Evolutionary conservation across 2,113 vertebrate species (phyloP), one percentile per base, ranked within the genome.

Genomic region (Catharus minimus): DNA sequence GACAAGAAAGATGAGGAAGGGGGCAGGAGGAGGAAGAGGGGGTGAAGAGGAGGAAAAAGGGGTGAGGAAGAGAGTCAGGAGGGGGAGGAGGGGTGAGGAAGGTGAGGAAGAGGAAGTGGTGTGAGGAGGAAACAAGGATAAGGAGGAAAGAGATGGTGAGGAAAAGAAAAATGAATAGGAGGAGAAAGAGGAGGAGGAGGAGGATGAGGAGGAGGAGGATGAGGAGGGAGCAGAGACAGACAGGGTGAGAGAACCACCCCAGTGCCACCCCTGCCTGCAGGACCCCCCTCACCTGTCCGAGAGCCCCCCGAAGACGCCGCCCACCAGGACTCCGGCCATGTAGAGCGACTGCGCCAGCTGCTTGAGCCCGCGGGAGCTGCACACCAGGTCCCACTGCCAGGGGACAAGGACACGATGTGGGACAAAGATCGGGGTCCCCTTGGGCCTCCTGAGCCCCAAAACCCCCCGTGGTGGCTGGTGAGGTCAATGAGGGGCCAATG

Each of bases 341-440:
- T 95, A 98, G 60, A 97, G 2, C 0, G 97, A 98, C 81, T 98
- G 98, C 7, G 97, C 96, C 94, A 98, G 33, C 89, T 98, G 91
- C 91, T 95, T 97, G 83, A 98, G 84, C 15, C 96, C 94, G 19
- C 77, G 89, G 14, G 89, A 83, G 67, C 80, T 6, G 49, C 98
- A 98, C 46, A 98, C 97, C 83, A 98, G 53, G 84, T 98, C 92
- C 98, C 97, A 98, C 97, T 98, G 94, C 12, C 21, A 0, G 9
- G 73, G 75, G 38, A 3, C 3, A 1, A 39, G 82, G 61, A 3
- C 36, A 16, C 1, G 10, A 60, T 1, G 4, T 13, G 72, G 24
- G n/a, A 44, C 49, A 33, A 49, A 15, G 33, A 2, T 1, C 5
- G 7, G 21, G 56, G 27, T 5, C 41, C 46, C 67, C 41, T 65